Conservation (phyloP, 2,888 invertebrate genomes). For the Platerodrilus igneus region DNA sequence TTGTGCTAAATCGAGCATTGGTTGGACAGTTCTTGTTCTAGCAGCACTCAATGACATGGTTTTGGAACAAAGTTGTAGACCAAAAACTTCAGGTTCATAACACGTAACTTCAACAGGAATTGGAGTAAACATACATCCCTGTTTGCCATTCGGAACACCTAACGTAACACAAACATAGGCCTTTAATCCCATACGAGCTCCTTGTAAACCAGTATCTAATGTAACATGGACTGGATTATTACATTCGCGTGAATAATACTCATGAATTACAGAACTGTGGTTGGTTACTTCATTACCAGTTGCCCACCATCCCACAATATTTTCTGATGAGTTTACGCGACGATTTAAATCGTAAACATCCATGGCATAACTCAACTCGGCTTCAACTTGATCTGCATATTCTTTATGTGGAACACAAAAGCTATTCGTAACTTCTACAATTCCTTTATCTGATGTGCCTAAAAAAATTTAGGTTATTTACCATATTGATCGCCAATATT, state of each 20-base stretch:
- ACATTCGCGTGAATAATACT: constrained; percentile 93
- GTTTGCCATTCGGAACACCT: constrained; percentile 90
- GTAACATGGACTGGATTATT: constrained; percentile 93
- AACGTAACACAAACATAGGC: constrained; percentile 90
- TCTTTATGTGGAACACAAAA: constrained; percentile 99
- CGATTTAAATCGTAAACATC: constrained; percentile 92
- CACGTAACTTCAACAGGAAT: constrained; percentile 82
- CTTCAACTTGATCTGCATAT: constrained; percentile 94
- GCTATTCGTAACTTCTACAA: constrained; percentile 96
- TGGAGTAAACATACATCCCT: constrained; percentile 95
- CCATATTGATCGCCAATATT: constrained; percentile 10
- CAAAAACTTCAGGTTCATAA: constrained; percentile 89
- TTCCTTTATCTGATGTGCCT: constrained; percentile 86
- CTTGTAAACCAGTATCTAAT: constrained; percentile 85
- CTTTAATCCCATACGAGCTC: constrained; percentile 87
- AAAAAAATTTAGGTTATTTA: constrained; percentile 32
- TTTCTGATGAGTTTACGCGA: constrained; percentile 88
- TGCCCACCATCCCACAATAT: constrained; percentile 98
- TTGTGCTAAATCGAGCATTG: constrained; percentile 53
- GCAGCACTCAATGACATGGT: constrained; percentile 57
- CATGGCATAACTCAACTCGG: constrained; percentile 94
- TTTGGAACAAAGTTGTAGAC: constrained; percentile 76
- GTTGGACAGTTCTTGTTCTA: constrained; percentile 46
- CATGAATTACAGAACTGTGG: constrained; percentile 95
- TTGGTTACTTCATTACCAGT: constrained; percentile 97